phyloP scores from a whole-genome alignment of 2,797 vertebrate genomes.

The Sphaeramia orbicularis region DNA sequence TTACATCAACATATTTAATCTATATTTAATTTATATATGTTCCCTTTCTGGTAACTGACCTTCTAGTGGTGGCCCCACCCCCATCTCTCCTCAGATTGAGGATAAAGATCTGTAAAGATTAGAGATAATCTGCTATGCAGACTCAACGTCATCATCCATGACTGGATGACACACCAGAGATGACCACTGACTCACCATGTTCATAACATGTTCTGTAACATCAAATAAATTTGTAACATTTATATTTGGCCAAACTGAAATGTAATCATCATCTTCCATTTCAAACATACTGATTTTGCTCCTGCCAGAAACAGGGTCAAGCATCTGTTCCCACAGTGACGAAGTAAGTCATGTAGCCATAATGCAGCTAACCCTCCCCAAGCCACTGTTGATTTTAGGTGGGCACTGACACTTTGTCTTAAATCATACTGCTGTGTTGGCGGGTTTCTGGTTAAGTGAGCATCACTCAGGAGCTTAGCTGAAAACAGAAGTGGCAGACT shows the following conservation, averaged over 20 bases:
- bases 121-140: constrained; percentile 84
- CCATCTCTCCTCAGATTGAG: constrained; percentile 61
- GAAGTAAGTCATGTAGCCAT: constrained; percentile 60
- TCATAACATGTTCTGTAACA: constrained; percentile 12
- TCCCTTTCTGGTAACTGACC: constrained; percentile 34
- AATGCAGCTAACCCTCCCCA: constrained; percentile 54
- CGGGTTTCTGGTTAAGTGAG: constrained; percentile 72
- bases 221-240: neutral
- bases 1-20: neutral
- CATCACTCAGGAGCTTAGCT: constrained; percentile 63
- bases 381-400: constrained; percentile 59
- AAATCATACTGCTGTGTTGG: constrained; percentile 66
- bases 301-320: neutral
- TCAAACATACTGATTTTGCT: neutral
- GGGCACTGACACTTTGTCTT: constrained; percentile 66
- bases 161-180: constrained; percentile 65
- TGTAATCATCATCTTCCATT: neutral
- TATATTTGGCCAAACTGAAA: neutral
- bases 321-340: constrained; percentile 31
- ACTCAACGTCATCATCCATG: constrained; percentile 72
- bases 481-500: constrained; percentile 54
- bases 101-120: constrained; percentile 84
- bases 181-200: constrained; percentile 42
- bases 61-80: constrained; percentile 56
- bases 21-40: neutral